Evolutionary conservation across 2,113 vertebrate species (phyloP).

Genomic region (Syrrhaptes paradoxus): DNA sequence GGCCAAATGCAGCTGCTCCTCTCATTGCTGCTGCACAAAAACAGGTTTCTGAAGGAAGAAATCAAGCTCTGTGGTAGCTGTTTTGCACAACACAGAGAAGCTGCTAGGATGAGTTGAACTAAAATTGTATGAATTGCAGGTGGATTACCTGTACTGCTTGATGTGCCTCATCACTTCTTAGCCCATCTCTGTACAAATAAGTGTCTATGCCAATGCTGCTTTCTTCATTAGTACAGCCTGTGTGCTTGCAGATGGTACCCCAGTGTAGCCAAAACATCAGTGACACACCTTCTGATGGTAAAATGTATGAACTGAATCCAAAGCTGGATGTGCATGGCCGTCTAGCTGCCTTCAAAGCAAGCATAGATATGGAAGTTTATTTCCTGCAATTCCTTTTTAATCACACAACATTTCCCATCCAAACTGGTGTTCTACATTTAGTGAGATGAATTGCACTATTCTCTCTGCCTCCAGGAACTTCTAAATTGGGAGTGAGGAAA

Average conservation of each 20-base stretch:
- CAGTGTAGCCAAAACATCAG: background rate
- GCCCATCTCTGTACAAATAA: background rate
- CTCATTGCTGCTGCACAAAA: background rate
- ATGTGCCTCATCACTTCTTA: background rate
- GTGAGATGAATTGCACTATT: background rate
- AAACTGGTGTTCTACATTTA: background rate
- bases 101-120: background rate
- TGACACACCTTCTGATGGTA: background rate
- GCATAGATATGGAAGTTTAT: background rate
- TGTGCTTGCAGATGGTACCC: background rate
- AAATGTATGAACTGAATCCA: background rate
- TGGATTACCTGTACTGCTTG: background rate
- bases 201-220: rapidly evolving
- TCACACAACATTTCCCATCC: background rate
- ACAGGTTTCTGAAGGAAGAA: background rate
- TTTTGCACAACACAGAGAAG: background rate
- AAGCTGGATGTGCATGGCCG: background rate
- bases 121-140: background rate
- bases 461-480: background rate
- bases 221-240: background rate
- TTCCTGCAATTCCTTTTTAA: background rate
- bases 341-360: background rate
- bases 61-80: background rate
- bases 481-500: background rate
- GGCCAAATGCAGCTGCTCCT: background rate